Evolutionary conservation across 2,113 vertebrate species (phyloP), one percentile per base, ranked within the genome.

Genomic region (Trogon surrucura): DNA sequence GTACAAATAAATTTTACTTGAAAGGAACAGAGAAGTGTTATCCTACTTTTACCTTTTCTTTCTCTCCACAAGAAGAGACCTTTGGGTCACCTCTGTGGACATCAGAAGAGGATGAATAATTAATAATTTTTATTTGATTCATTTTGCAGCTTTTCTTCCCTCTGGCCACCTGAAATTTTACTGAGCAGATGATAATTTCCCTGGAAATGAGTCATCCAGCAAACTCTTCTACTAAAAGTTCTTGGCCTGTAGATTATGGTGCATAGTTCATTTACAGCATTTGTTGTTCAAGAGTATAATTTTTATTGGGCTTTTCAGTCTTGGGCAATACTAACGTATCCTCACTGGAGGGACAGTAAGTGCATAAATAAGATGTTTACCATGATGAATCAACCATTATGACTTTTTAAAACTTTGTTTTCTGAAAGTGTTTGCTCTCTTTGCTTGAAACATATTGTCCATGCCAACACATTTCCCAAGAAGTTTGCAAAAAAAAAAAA

Each of bases 381-480:
- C 32, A 26, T 19, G 44, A 91, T 54, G 74, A 96, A 93, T 89
- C 89, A 93, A 79, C 44, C 25, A 51, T 66, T 36, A 36, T 25
- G 69, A 51, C 77, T 78, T 92, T 23, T 67, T 6, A 84, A 81
- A 89, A 5, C 36, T 92, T 88, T 58, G 23, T 57, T 89, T 82
- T 77, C 69, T 80, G 78, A 7, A 80, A 87, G 30, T 69, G 44
- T 86, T 92, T 83, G 30, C 71, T 96, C 32, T 78, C 65, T 91
- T 88, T 54, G n/a, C 41, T 78, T 94, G 70, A 93, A 85, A 88
- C 73, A 62, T 72, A 58, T 29, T 82, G 70, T 77, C 80, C 30
- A 16, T 91, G 85, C 79, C 87, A 91, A 80, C 58, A 56, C 29
- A 30, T 88, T 97, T 85, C 58, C 62, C 54, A 61, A 79, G 91